Evolutionary conservation across 1,140 invertebrate species (phyloP).

Genomic region (Drosophila pruinosa): DNA sequence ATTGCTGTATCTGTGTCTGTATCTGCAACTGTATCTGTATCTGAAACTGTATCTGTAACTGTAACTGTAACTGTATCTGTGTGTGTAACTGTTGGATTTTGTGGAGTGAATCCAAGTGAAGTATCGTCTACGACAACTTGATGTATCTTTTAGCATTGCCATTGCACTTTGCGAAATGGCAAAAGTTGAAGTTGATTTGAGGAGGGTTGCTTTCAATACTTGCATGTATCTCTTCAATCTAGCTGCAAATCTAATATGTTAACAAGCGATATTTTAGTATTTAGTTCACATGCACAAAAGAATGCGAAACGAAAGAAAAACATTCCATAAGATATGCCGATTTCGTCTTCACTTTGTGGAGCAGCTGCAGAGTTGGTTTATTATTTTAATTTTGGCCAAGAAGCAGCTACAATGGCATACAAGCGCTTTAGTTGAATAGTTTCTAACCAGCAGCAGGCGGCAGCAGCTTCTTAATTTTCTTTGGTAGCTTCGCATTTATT

Average conservation of each 20-base stretch:
- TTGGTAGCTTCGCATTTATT: constrained; percentile 46
- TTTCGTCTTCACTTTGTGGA: constrained; percentile 19
- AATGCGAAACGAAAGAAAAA: constrained; percentile 20
- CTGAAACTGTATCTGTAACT: constrained; percentile 22
- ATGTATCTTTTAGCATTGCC: constrained; percentile 64
- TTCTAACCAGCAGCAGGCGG: constrained; percentile 32
- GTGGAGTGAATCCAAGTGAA: constrained; percentile 22
- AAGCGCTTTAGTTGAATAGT: constrained; percentile 56
- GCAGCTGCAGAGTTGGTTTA: constrained; percentile 57
- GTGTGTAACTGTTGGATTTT: constrained; percentile 33
- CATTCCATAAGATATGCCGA: constrained; percentile 22
- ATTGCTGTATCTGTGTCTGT: constrained; percentile 56
- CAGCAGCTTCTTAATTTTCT: constrained; percentile 63
- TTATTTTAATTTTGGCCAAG: constrained; percentile 67
- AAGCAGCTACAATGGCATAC: constrained; percentile 65
- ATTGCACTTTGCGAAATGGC: constrained; percentile 70
- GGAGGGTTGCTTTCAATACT: neutral
- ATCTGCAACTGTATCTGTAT: constrained; percentile 36
- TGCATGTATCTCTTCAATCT: neutral
- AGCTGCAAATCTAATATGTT: neutral
- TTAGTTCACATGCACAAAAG: constrained; percentile 12
- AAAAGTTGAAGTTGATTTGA: constrained; percentile 48
- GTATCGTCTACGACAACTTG: constrained; percentile 56
- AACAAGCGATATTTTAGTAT: constrained; percentile 19
- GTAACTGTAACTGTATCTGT: constrained; percentile 29